These are phyloP conservation scores for Platysternon megacephalum DNA, from an alignment of 2,113 vertebrate species.

Conservation along the genomic window DNA sequence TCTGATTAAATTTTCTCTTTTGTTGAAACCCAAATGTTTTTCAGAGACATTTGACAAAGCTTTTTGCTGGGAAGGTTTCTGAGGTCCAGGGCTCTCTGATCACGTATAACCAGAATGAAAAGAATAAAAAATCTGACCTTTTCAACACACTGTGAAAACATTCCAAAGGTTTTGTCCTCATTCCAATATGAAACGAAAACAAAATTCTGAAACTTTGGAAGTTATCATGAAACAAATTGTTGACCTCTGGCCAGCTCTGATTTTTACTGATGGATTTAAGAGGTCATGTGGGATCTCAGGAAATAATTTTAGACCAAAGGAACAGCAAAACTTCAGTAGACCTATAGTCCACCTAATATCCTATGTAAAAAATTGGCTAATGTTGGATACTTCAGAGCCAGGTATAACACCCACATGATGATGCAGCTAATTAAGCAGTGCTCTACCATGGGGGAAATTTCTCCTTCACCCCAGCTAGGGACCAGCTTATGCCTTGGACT, in stretches of 20 bases:
- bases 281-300: neutral
- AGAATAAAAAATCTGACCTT: neutral
- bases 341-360: neutral
- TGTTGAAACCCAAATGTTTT: neutral
- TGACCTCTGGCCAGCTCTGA: neutral
- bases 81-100: neutral
- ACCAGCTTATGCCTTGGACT: neutral
- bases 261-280: neutral
- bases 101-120: neutral
- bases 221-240: neutral
- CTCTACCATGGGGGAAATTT: neutral
- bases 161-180: neutral
- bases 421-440: neutral
- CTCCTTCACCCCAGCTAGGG: neutral
- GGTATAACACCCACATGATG: neutral
- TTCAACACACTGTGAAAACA: neutral
- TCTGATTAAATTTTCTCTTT: neutral
- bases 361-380: neutral
- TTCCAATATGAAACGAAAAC: neutral
- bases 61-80: neutral
- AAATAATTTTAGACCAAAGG: constrained; percentile 12
- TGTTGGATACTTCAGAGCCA: neutral
- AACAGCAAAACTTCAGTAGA: neutral
- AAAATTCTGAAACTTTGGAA: neutral
- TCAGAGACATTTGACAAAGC: neutral